Base-by-base conservation (phyloP, 1,140 invertebrate species). In the Parapsyche elsis region DNA sequence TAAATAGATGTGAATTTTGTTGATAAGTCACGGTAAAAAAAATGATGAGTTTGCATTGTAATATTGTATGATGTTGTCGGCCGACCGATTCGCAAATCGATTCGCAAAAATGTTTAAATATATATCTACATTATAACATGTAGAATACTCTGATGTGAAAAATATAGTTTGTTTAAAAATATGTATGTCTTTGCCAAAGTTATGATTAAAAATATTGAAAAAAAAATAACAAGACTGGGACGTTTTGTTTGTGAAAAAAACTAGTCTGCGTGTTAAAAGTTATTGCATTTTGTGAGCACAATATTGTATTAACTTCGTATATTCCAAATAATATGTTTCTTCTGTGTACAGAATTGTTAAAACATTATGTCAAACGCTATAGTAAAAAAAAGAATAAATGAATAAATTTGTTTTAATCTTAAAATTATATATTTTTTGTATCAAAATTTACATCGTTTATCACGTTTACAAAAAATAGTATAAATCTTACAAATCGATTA, bases 131-230 rank as follows among this genome's bases (percentile, higher is more conserved):
- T 38, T 7, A n/a, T 38, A 38, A 4, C 30, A 7, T 38, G 30
- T 38, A 38, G 30, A 38, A 38, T 38, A 38, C 57, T 9, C 16
- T 19, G 12, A 61, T 61, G 57, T 61, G 16, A 21, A 61, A 57
- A 14, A 21, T 16, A 14, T 19, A 21, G 57, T 61, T 61, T 19
- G 57, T 61, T 19, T 61, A 61, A n/a, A 61, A 1, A 19, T 21
- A 61, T 61, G 57, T 23, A 19, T 49, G 45, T 46, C 45, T 76
- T 53, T 76, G 53, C 74, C 74, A 76, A 76, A 59, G 49, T 76
- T 61, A 57, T 59, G 19, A 59, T 76, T 10, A 76, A 38, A 38
- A 38, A 38, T n/a, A 38, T 1, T 4, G 7, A 38, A 38, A 38
- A 38, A 38, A 38, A 38, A 7, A 38, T 4, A 38, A 61, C 57